Percentiles rank a stretch among this genome's conserved stretches.
These are phyloP conservation scores for fruit fly (Drosophila melanogaster) DNA, from an alignment of 1,140 invertebrate genomes.

Conservation along the genomic window DNA sequence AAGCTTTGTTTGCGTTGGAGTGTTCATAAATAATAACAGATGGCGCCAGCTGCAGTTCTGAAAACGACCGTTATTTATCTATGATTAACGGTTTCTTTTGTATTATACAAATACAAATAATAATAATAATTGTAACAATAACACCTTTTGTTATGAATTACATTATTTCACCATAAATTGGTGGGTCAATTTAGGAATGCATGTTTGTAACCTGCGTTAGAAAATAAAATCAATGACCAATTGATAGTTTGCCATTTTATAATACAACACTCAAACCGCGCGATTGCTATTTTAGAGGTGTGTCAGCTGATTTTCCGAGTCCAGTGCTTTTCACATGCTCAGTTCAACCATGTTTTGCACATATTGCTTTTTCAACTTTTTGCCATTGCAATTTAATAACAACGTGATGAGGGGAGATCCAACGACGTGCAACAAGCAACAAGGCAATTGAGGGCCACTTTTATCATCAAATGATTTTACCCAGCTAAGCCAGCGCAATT, in stretches of 20 bases:
- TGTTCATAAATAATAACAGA: too few species aligned
- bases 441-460: slow-evolving; percentile 78
- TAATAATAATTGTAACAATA: too few species aligned
- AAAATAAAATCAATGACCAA: background rate
- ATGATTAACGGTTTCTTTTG: too few species aligned
- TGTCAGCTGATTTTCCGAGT: slow-evolving; percentile 21
- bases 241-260: slow-evolving; percentile 18
- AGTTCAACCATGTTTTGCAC: slow-evolving; percentile 1
- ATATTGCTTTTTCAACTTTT: slow-evolving; percentile 14
- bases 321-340: slow-evolving; percentile 14
- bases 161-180: too few species aligned
- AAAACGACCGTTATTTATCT: too few species aligned
- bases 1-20: too few species aligned
- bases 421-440: slow-evolving; percentile 54
- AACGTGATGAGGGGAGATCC: slow-evolving; percentile 1
- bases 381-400: slow-evolving; percentile 68
- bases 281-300: slow-evolving; percentile 41
- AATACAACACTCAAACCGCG: slow-evolving; percentile 39
- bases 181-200: background rate
- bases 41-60: too few species aligned
- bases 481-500: slow-evolving; percentile 60
- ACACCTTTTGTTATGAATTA: too few species aligned
- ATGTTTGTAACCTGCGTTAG: background rate
- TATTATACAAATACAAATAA: too few species aligned
- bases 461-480: slow-evolving; percentile 77